phyloP scores from a whole-genome alignment of 2,888 invertebrate genomes.

The Choreutis nemorana region DNA sequence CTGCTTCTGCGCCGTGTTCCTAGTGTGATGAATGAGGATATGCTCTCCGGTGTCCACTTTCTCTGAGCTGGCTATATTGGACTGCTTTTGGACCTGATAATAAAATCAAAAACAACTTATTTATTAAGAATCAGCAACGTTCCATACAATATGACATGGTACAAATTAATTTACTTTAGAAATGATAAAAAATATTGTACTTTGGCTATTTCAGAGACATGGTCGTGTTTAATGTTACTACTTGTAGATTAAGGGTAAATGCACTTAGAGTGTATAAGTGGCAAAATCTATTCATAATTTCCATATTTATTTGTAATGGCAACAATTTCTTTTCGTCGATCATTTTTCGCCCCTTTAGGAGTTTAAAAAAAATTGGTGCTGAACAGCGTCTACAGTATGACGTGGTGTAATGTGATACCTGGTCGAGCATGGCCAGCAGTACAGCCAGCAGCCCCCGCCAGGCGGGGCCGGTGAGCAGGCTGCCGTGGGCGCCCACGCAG shows the following conservation, averaged over 20 bases:
- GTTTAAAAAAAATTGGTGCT: too few relatives aligned
- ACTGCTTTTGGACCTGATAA: constrained; percentile 74
- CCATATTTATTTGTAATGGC: too few relatives aligned
- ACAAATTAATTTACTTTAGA: not conserved
- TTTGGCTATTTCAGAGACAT: too few relatives aligned
- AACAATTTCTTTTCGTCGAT: too few relatives aligned
- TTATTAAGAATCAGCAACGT: not conserved
- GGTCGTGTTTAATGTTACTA: too few relatives aligned
- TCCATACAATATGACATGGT: not conserved
- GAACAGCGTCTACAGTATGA: too few relatives aligned
- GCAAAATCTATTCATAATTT: too few relatives aligned
- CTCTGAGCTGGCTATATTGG: constrained; percentile 75
- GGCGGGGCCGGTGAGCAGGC: constrained; percentile 83
- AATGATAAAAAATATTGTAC: not conserved
- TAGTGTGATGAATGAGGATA: constrained; percentile 96
- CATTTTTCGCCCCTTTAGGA: too few relatives aligned
- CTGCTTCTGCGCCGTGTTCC: constrained; percentile 98
- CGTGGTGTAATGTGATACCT: too few relatives aligned
- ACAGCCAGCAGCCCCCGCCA: constrained; percentile 96
- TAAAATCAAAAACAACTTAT: not conserved
- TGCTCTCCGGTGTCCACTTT: constrained; percentile 92
- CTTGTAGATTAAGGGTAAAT: too few relatives aligned
- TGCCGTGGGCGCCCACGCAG: constrained; percentile 95
- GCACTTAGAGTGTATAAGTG: too few relatives aligned
- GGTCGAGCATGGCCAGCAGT: constrained; percentile 91